Base-by-base conservation (phyloP, 1,140 invertebrate species). In the Dendrolimus kikuchii region DNA sequence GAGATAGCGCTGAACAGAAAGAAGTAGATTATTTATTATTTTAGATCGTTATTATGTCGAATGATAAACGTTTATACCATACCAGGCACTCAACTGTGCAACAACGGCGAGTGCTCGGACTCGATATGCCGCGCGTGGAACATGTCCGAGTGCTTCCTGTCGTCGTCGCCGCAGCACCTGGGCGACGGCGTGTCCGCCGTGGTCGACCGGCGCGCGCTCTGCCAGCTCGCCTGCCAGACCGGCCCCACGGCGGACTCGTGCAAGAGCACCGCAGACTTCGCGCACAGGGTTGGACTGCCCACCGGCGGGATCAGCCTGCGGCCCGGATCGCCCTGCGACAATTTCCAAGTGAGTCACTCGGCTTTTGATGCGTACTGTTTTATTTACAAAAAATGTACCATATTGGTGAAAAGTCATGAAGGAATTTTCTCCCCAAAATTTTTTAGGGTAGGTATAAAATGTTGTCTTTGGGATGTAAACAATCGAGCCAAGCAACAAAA, bases 301-400 rank as follows among this genome's bases (percentile, higher is more conserved):
- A 80, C 89, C 2, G 96, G 95, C 5, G 96, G 96, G 4, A 96
- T 98, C 53, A 95, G 94, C 68, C 86, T 98, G 39, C 89, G 96
- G 54, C 95, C 96, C 53, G 98, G 98, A 38, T 97, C 98, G 46
- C 98, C 98, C 0, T 99, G 98, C 88, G 97, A 99, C 86, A 98
- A 99, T 88, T 99, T 98, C 88, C 95, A 96, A 89, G 96, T 94
- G 81, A 55, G 10, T 23, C 23, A 3, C 23, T 23, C 23, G 23
- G 23, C 23, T 23, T 23, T 23, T 23, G 23, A 4, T 44, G 43
- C 6, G 5, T 5, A 44, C 5, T 9, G 8, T 8, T 44, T 6
- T 5, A 44, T n/a, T 45, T 8, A 40, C 36, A 38, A n/a, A 36
- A 39, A n/a, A 4, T n/a, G 37, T 53, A 37, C n/a, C n/a, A n/a